Conservation (phyloP, 2,797 vertebrate genomes). For the Coregonus sp. region DNA sequence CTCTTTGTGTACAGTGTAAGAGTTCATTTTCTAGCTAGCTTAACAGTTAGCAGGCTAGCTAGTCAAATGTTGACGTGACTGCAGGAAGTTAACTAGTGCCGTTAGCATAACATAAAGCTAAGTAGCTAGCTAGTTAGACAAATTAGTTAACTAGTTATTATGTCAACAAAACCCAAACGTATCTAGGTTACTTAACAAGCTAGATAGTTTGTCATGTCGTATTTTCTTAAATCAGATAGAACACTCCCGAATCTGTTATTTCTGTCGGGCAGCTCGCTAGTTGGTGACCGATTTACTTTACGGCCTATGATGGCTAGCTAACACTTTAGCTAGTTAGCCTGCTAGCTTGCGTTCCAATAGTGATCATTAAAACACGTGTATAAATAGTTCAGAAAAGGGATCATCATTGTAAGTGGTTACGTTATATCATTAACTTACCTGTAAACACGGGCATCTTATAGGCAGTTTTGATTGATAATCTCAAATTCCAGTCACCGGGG, state of each 20-base stretch:
- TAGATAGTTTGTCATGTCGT: not conserved
- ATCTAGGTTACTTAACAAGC: not conserved
- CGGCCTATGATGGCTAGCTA: slow-evolving; percentile 15
- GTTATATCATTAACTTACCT: slow-evolving; percentile 67
- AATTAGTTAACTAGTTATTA: too few relatives aligned
- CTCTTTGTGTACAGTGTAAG: too few relatives aligned
- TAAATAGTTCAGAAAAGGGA: not conserved
- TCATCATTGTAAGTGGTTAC: too few relatives aligned
- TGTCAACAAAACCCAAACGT: too few relatives aligned
- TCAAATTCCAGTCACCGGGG: slow-evolving; percentile 53
- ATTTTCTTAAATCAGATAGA: not conserved
- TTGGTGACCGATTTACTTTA: not conserved
- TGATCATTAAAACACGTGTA: slow-evolving; percentile 52
- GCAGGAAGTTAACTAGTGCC: too few relatives aligned
- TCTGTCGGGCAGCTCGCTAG: not conserved
- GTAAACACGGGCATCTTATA: slow-evolving; percentile 87
- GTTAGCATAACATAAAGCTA: too few relatives aligned
- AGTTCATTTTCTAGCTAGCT: too few relatives aligned
- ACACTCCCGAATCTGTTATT: not conserved
- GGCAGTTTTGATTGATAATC: slow-evolving; percentile 43
- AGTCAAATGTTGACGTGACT: too few relatives aligned
- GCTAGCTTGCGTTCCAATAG: not conserved
- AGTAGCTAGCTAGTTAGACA: not conserved
- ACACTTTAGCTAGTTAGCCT: not conserved
- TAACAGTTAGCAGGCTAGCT: too few relatives aligned